Conservation (phyloP, 2,888 invertebrate species). For the Polyommatus icarus region DNA sequence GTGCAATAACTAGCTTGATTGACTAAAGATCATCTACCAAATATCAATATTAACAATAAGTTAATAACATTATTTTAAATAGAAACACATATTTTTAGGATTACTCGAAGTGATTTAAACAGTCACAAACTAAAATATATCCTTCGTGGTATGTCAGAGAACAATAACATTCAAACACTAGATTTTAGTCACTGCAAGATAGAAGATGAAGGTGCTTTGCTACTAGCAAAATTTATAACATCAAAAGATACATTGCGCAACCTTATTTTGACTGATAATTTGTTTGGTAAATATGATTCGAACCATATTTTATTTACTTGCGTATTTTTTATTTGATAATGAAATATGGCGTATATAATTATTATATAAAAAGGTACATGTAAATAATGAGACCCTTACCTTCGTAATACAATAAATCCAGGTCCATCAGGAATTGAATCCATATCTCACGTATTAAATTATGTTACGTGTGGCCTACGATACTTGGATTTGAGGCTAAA, state of each 20-base stretch:
- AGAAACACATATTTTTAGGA: constrained; percentile 50
- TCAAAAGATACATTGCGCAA: constrained; percentile 69
- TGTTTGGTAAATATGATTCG: constrained; percentile 62
- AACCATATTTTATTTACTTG: not conserved
- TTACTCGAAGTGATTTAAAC: constrained; percentile 72
- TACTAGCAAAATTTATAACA: constrained; percentile 80
- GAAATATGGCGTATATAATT: too few species aligned
- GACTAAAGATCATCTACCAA: too few species aligned
- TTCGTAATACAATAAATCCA: constrained; percentile 39
- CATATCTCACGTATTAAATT: constrained; percentile 66
- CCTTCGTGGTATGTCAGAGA: constrained; percentile 65
- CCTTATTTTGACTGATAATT: constrained; percentile 76
- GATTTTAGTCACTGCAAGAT: constrained; percentile 85
- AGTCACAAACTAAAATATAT: constrained; percentile 71
- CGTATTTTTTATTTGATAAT: not conserved
- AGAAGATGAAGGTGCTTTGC: constrained; percentile 80
- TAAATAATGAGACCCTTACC: not conserved
- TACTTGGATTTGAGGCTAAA: constrained; percentile 69
- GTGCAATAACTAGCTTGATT: too few species aligned
- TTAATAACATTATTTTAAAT: too few species aligned
- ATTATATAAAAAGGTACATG: not conserved
- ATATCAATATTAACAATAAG: too few species aligned
- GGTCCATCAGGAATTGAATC: constrained; percentile 67
- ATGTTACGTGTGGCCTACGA: constrained; percentile 63
- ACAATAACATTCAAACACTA: constrained; percentile 72